phyloP scores from a whole-genome alignment of 2,113 vertebrate genomes.

The Tachycineta bicolor region DNA sequence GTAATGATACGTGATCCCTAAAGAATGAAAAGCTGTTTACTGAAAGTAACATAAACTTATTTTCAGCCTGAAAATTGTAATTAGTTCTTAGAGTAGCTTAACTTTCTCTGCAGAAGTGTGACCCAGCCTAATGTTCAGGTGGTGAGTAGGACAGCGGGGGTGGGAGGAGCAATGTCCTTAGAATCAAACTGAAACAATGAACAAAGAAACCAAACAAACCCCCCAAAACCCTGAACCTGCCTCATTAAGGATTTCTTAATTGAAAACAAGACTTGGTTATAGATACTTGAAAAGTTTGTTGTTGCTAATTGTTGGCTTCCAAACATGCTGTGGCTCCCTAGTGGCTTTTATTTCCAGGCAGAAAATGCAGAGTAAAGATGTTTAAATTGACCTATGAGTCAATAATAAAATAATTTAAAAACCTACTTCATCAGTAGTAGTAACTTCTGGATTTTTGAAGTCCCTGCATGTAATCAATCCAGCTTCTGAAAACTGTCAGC shows the following conservation, averaged over 20 bases:
- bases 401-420: not conserved
- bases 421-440: not conserved
- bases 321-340: not conserved
- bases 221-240: not conserved
- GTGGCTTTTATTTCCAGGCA: not conserved
- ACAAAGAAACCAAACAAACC: not conserved
- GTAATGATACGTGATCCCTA: constrained; percentile 61
- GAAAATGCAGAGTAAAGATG: not conserved
- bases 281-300: not conserved
- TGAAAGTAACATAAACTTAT: constrained; percentile 25
- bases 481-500: not conserved
- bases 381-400: not conserved
- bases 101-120: not conserved
- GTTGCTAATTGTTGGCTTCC: not conserved
- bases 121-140: not conserved
- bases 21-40: constrained; percentile 60
- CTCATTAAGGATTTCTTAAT: not conserved
- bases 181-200: not conserved
- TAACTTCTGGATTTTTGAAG: not conserved
- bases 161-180: not conserved
- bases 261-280: not conserved
- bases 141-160: not conserved
- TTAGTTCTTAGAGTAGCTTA: not conserved
- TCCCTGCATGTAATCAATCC: not conserved
- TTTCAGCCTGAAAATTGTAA: constrained; percentile 27